Conservation (phyloP, 2,113 vertebrate species). For the Catharus fuscescens region DNA sequence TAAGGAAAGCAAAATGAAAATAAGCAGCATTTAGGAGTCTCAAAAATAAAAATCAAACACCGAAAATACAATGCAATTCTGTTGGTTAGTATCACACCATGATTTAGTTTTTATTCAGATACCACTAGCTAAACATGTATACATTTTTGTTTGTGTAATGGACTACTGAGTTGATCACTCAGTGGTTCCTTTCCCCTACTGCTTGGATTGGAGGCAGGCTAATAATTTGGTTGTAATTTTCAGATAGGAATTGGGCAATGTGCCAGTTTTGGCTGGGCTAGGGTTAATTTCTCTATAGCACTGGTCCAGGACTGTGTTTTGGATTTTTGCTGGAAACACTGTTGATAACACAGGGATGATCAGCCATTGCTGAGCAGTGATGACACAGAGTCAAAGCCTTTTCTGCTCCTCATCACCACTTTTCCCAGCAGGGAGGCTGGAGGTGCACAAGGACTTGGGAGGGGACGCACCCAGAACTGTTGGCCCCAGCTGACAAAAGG, state of each 20-base stretch:
- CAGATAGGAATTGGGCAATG: not conserved
- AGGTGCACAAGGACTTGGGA: not conserved
- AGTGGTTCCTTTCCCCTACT: not conserved
- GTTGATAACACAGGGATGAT: not conserved
- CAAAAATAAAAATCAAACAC: not conserved
- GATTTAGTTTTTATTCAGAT: not conserved
- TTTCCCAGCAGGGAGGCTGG: not conserved
- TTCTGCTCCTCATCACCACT: not conserved
- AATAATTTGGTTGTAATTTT: not conserved
- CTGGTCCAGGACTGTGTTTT: not conserved
- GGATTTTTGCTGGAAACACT: not conserved
- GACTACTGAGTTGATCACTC: not conserved
- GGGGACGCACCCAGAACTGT: not conserved
- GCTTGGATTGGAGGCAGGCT: not conserved
- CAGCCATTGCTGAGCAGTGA: not conserved
- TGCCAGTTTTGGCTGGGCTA: not conserved
- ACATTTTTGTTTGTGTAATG: not conserved
- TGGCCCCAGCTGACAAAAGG: accelerated
- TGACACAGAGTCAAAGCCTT: not conserved
- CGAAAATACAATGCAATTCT: not conserved
- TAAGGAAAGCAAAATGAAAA: not conserved
- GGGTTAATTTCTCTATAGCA: not conserved
- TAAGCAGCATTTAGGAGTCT: not conserved
- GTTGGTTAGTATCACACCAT: not conserved
- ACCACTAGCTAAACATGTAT: not conserved